These are phyloP conservation scores for Drosophila triauraria DNA, from an alignment of 1,140 invertebrate genomes.

Conservation along the genomic window DNA sequence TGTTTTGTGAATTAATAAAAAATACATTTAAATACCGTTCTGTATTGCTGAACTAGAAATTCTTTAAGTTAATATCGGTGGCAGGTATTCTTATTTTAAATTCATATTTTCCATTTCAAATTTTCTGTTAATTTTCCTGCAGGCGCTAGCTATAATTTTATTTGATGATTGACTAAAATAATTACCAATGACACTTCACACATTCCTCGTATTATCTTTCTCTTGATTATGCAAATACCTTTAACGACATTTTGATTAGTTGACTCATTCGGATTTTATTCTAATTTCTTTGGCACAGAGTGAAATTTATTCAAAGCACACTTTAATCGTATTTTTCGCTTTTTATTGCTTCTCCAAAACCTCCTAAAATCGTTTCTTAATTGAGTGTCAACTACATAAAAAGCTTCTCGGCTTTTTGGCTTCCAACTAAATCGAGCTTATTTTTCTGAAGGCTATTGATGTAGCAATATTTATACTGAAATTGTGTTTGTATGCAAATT, in stretches of 20 bases:
- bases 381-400: slow-evolving; percentile 30
- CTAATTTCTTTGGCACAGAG: slow-evolving; percentile 7
- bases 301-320: slow-evolving; percentile 21
- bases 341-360: slow-evolving; percentile 16
- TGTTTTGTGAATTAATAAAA: background rate
- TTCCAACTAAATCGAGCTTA: slow-evolving; percentile 3
- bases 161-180: slow-evolving; percentile 1
- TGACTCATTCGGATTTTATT: slow-evolving; percentile 21
- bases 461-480: background rate
- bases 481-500: slow-evolving; percentile 10
- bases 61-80: background rate
- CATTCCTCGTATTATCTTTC: background rate
- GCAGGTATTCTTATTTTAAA: background rate
- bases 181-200: background rate
- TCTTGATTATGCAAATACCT: slow-evolving; percentile 24
- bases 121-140: background rate
- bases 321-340: slow-evolving; percentile 17
- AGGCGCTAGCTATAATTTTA: background rate
- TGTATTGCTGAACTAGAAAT: background rate
- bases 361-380: slow-evolving; percentile 24
- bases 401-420: slow-evolving; percentile 9
- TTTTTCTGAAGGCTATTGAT: background rate
- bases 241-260: slow-evolving; percentile 36
- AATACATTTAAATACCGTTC: too few relatives aligned
- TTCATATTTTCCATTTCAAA: background rate